These are phyloP conservation scores for Drosophila auraria DNA, from an alignment of 1,140 invertebrate species.

Conservation along the genomic window DNA sequence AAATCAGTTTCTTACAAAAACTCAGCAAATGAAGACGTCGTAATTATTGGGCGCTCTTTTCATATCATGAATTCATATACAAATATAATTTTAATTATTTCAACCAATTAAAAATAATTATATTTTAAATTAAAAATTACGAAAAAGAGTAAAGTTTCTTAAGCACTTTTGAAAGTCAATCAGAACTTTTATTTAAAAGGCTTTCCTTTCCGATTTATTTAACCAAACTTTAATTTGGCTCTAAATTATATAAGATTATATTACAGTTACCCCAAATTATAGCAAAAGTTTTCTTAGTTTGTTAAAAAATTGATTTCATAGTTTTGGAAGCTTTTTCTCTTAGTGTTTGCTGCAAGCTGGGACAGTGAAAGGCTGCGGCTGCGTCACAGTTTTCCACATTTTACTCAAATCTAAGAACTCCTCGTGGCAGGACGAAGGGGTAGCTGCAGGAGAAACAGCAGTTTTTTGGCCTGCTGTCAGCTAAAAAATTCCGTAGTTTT, in stretches of 20 bases:
- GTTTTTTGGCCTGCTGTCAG: slow-evolving; percentile 35
- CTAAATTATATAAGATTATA: background rate
- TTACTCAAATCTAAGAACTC: slow-evolving; percentile 33
- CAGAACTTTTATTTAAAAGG: background rate
- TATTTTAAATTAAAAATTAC: background rate
- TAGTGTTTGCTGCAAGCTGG: background rate
- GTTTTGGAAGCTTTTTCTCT: background rate
- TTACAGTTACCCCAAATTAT: background rate
- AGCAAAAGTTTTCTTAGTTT: background rate
- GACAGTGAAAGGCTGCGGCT: slow-evolving; percentile 1
- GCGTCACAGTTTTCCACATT: slow-evolving; percentile 32
- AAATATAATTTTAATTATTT: too few relatives aligned
- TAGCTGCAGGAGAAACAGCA: background rate
- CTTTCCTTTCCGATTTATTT: background rate
- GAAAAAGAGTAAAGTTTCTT: background rate
- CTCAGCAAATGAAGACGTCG: too few relatives aligned
- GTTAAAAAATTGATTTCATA: background rate
- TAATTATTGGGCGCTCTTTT: too few relatives aligned
- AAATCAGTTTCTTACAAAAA: too few relatives aligned
- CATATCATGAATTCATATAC: too few relatives aligned
- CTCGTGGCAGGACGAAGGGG: background rate
- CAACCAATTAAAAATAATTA: too few relatives aligned
- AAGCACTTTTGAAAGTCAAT: background rate
- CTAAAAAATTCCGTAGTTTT: slow-evolving; percentile 25
- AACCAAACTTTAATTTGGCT: background rate